Evolutionary conservation across 2,797 vertebrate genomes (phyloP).

Genomic region (Anabacerthia variegaticeps): DNA sequence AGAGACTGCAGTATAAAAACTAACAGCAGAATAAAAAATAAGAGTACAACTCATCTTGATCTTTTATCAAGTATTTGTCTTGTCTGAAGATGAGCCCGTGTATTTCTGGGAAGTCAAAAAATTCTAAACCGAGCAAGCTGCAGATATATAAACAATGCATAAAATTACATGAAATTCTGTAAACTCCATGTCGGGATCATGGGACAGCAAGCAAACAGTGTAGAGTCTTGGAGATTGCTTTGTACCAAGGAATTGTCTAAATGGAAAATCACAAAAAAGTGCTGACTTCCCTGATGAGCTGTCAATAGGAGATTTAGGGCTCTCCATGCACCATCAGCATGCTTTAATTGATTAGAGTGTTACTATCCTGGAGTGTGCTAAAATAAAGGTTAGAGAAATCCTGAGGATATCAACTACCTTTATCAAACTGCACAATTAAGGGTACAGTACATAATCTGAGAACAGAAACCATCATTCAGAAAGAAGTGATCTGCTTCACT

Average conservation of each 20-base stretch:
- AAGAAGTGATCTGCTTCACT: background rate
- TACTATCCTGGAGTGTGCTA: conserved; percentile 60
- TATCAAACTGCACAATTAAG: conserved; percentile 68
- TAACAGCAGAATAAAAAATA: background rate
- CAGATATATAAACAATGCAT: background rate
- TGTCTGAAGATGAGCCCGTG: background rate
- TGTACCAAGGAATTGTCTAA: conserved; percentile 19
- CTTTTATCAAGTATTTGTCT: background rate
- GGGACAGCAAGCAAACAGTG: background rate
- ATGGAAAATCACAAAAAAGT: conserved; percentile 41
- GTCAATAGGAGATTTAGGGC: conserved; percentile 62
- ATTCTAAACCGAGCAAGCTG: background rate
- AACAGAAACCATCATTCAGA: background rate
- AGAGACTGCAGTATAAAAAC: background rate
- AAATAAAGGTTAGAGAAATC: conserved; percentile 76
- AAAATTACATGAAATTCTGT: background rate
- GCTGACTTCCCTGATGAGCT: conserved; percentile 40
- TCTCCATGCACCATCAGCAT: conserved; percentile 35
- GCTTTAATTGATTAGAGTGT: conserved; percentile 44
- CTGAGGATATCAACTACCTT: conserved; percentile 76
- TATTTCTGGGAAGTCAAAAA: background rate
- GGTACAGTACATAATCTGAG: conserved; percentile 56
- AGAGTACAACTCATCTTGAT: background rate
- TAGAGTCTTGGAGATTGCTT: background rate
- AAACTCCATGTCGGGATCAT: background rate